Evolutionary conservation across 2,797 vertebrate genomes (phyloP).

Genomic region (Meda fulgida): DNA sequence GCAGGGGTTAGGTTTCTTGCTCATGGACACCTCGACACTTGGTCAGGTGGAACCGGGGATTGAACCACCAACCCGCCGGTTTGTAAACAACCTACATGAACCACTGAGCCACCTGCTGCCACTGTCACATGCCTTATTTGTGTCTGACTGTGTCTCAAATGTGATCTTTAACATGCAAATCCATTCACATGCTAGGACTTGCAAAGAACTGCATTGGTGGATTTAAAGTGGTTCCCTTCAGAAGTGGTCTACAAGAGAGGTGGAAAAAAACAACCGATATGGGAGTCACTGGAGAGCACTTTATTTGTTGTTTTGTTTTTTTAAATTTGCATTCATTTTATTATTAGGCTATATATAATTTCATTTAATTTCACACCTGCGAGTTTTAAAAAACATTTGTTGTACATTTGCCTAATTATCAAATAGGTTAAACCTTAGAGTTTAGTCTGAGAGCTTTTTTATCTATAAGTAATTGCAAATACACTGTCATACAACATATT

Average conservation of each 20-base stretch:
- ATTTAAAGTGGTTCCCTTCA: neutral
- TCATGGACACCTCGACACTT: too few species aligned
- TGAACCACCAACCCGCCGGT: too few species aligned
- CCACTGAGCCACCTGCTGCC: too few species aligned
- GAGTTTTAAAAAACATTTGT: neutral
- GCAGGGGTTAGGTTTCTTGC: too few species aligned
- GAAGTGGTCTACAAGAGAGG: neutral
- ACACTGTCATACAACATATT: neutral
- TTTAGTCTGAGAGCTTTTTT: neutral
- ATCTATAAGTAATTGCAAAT: neutral
- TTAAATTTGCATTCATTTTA: neutral
- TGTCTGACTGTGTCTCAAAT: constrained; percentile 12
- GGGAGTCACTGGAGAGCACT: neutral
- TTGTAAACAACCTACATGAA: too few species aligned
- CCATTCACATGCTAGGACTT: constrained; percentile 30
- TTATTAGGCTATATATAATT: too few species aligned
- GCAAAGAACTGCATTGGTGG: neutral
- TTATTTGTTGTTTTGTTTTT: neutral
- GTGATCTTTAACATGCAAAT: neutral
- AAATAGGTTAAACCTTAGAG: neutral
- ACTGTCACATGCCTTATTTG: too few species aligned
- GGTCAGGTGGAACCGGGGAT: too few species aligned
- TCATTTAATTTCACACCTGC: neutral
- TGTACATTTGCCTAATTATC: neutral
- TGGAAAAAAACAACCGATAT: neutral